Base-by-base conservation (phyloP, 2,113 vertebrate genomes). In the Malurus elegans region DNA sequence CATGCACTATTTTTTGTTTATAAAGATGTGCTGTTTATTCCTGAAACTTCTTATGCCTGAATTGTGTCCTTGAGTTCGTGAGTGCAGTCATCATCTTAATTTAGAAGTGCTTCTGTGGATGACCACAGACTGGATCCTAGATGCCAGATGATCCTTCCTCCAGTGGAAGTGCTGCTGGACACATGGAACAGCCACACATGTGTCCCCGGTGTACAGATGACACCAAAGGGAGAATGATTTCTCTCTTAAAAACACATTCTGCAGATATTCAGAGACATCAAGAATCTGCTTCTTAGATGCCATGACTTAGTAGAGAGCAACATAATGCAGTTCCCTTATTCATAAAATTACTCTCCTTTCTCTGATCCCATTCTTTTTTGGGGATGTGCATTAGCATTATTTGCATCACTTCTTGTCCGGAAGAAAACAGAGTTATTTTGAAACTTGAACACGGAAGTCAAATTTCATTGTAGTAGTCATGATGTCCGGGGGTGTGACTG, bases 351-450 rank as follows among this genome's bases (percentile, higher is more conserved):
- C 38, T 88, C 17, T 86, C 17, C 62, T 65, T 90, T 47, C 64
- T 80, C 78, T 36, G 38, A 51, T 83, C 42, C n/a, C 5, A 4
- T 70, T 82, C 38, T 56, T 88, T 95, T 74, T 61, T 65, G 36
- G 67, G 28, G 18, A 51, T 66, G n/a, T 84, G 60, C 71, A 34
- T 57, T 86, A 42, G 47, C 42, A 79, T 71, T 61, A 69, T 90
- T 84, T 95, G 54, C 62, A 88, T 92, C 66, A 24, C 29, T 83
- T 53, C 72, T 92, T 51, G 31, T 90, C 86, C 14, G 10, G 93
- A 87, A 88, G 78, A 86, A 85, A 93, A 80, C 57, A 80, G 87
- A 88, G 75, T 93, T 96, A 96, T 97, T 95, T 88, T 96, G 91
- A 81, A 94, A 66, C 79, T 88, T 72, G 89, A 92, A 90, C 50